Conservation (phyloP, 1,140 invertebrate species). For the Apolygus lucorum region DNA sequence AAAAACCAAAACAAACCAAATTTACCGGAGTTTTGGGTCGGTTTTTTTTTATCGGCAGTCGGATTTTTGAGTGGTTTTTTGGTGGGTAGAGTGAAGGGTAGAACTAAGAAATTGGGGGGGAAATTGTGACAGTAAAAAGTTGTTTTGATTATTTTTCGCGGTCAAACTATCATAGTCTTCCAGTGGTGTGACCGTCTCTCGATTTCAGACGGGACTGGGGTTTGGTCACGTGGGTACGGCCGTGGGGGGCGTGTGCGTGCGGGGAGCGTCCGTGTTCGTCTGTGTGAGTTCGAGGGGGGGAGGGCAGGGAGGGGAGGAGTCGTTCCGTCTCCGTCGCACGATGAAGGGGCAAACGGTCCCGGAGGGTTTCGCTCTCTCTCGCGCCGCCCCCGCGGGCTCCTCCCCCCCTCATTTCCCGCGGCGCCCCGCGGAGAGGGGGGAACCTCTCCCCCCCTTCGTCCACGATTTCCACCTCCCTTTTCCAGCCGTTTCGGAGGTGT, state of each 20-base stretch:
- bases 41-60: too few relatives aligned
- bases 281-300: slow-evolving; percentile 2
- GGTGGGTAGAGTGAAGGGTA: too few relatives aligned
- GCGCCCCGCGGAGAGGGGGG: slow-evolving; percentile 7
- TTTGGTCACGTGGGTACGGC: slow-evolving; percentile 13
- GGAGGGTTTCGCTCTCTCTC: slow-evolving; percentile 10
- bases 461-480: not conserved
- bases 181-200: not conserved
- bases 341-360: too few relatives aligned
- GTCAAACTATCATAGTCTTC: not conserved
- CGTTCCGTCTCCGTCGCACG: too few relatives aligned
- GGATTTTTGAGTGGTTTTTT: too few relatives aligned
- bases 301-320: slow-evolving; percentile 4
- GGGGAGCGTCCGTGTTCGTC: not conserved
- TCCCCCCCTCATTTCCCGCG: too few relatives aligned
- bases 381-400: not conserved
- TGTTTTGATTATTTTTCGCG: not conserved
- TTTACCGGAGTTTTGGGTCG: too few relatives aligned
- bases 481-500: too few relatives aligned
- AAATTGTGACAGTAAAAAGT: slow-evolving; percentile 7
- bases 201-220: slow-evolving; percentile 8
- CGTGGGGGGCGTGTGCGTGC: not conserved
- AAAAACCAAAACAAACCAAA: too few relatives aligned
- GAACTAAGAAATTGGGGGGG: too few relatives aligned
- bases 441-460: slow-evolving; percentile 3